Evolutionary conservation across 2,113 vertebrate genomes (phyloP).

Genomic region (Chionomys nivalis): DNA sequence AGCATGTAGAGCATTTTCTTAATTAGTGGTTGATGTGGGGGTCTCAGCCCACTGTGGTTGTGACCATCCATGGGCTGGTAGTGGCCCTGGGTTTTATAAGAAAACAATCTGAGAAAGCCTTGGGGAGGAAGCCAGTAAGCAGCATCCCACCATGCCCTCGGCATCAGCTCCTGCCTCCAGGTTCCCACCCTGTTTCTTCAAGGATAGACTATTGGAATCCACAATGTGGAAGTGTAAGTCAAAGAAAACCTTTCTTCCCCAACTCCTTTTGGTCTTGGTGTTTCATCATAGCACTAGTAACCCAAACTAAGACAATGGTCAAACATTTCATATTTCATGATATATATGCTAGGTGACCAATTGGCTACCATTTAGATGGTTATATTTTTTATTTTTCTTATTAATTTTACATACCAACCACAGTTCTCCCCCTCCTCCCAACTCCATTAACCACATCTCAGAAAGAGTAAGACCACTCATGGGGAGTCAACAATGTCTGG

Average conservation of each 20-base stretch:
- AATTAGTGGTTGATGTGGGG: no score
- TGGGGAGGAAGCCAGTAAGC: neutral
- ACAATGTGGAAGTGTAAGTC: neutral
- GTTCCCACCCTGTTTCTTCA: neutral
- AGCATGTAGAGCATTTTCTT: no score
- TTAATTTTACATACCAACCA: no score
- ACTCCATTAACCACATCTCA: no score
- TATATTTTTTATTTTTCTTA: no score
- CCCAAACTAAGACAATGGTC: neutral
- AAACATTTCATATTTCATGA: conserved; percentile 44
- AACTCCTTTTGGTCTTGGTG: neutral
- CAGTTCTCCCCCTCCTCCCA: no score
- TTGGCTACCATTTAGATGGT: neutral
- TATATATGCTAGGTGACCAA: conserved; percentile 4
- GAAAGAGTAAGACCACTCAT: no score
- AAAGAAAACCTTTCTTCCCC: neutral
- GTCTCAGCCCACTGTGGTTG: no score
- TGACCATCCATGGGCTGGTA: no score
- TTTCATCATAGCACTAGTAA: neutral
- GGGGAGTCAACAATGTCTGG: no score
- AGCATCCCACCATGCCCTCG: neutral
- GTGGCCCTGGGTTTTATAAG: no score
- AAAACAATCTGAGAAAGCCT: no score
- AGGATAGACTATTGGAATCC: neutral
- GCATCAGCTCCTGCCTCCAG: neutral